phyloP scores from a whole-genome alignment of 30 jellyfish, hydroid and myxozoan genomes.

The Phacellophora camtschatica region DNA sequence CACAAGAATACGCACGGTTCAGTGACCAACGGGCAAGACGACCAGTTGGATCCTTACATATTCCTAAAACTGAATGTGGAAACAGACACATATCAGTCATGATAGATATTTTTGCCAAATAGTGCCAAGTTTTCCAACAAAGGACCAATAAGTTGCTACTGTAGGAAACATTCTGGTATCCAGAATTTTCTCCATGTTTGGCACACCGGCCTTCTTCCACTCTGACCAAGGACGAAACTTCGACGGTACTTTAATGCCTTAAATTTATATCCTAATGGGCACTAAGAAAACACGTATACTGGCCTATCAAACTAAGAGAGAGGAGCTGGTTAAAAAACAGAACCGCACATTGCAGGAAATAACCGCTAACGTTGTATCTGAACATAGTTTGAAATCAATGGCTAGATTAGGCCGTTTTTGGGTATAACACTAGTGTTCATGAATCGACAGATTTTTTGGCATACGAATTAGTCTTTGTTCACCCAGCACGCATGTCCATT shows the following conservation, averaged over 20 bases:
- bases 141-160: too few species aligned
- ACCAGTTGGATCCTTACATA: slow-evolving; percentile 46
- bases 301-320: background rate
- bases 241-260: background rate
- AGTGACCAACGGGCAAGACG: slow-evolving; percentile 62
- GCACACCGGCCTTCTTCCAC: background rate
- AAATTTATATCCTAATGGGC: background rate
- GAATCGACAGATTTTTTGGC: background rate
- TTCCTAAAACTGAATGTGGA: slow-evolving; percentile 61
- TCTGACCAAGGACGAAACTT: background rate
- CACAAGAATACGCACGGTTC: background rate
- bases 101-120: slow-evolving; percentile 55
- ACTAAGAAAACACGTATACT: background rate
- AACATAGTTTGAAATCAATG: background rate
- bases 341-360: background rate
- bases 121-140: slow-evolving; percentile 36
- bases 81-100: slow-evolving; percentile 55
- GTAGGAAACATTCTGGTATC: too few species aligned
- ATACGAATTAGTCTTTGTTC: background rate
- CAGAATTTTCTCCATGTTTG: too few species aligned
- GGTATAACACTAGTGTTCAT: background rate
- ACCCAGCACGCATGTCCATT: background rate
- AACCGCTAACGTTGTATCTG: background rate
- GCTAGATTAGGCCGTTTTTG: background rate
- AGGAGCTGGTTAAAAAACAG: background rate